Percentiles rank a stretch among this genome's conserved stretches.
These are phyloP conservation scores for Ptychoptera contaminata DNA, from an alignment of 2,888 invertebrate species.

Conservation along the genomic window DNA sequence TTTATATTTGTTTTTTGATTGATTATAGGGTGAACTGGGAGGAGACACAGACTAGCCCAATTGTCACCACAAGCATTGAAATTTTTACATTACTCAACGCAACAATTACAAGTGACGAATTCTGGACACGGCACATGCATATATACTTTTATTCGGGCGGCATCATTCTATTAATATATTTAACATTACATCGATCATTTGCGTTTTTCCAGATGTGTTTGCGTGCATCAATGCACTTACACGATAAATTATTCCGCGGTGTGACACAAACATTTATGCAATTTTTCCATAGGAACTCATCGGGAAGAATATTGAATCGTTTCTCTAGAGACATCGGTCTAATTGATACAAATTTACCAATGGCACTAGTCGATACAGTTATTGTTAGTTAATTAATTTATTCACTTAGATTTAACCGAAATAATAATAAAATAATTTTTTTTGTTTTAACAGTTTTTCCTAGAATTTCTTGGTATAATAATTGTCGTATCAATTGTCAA, in stretches of 20 bases:
- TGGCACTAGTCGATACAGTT: constrained; percentile 33
- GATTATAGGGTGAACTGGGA: constrained; percentile 40
- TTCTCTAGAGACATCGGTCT: constrained; percentile 47
- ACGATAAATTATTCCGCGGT: constrained; percentile 41
- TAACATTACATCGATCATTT: constrained; percentile 18
- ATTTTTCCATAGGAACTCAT: constrained; percentile 48
- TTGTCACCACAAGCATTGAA: neutral
- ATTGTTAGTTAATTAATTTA: constrained; percentile 26
- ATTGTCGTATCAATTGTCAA: constrained; percentile 55
- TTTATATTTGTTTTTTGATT: constrained; percentile 1
- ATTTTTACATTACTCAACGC: neutral
- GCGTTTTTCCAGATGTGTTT: constrained; percentile 37
- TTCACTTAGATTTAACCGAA: constrained; percentile 28
- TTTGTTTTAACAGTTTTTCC: constrained; percentile 39
- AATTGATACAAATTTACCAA: constrained; percentile 31
- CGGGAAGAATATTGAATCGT: constrained; percentile 40
- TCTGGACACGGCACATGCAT: constrained; percentile 21
- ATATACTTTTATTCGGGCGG: constrained; percentile 34
- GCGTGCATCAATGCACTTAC: constrained; percentile 38
- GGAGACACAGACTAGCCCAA: constrained; percentile 20
- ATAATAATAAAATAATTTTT: constrained; percentile 2
- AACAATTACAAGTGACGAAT: neutral
- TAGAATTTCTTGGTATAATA: constrained; percentile 56
- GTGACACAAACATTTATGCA: constrained; percentile 40
- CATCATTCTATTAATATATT: constrained; percentile 28